phyloP scores from a whole-genome alignment of 1,140 invertebrate genomes.

The Neotoxoptera formosana region DNA sequence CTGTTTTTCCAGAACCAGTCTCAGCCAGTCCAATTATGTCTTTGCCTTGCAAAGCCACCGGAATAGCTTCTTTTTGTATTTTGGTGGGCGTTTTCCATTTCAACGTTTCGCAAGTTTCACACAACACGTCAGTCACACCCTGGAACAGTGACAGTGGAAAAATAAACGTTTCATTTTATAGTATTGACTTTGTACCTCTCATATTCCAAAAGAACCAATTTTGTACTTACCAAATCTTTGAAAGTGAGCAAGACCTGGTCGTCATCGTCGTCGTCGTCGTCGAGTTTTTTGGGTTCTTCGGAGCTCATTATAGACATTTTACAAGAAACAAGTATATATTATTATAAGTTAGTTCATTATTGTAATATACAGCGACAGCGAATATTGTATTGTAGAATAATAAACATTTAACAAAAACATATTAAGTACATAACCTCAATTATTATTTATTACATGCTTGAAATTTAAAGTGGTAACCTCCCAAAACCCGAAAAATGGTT shows the following conservation, averaged over 20 bases:
- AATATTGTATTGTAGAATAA: too few relatives aligned
- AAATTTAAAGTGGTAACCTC: too few relatives aligned
- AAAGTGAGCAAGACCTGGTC: neutral
- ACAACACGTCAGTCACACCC: constrained; percentile 92
- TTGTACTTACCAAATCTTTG: constrained; percentile 33
- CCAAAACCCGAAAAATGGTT: too few relatives aligned
- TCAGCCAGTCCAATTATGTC: constrained; percentile 97
- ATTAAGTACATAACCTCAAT: too few relatives aligned
- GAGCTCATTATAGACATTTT: neutral
- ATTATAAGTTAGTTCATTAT: too few relatives aligned
- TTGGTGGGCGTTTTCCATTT: constrained; percentile 95
- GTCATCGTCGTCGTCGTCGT: neutral
- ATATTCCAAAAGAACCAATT: neutral
- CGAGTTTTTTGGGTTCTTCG: neutral
- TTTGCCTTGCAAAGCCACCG: constrained; percentile 85
- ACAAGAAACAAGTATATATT: too few relatives aligned
- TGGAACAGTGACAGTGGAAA: constrained; percentile 63
- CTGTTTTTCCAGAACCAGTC: constrained; percentile 98
- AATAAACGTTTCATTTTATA: neutral
- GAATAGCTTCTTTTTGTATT: constrained; percentile 94
- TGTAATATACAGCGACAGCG: too few relatives aligned
- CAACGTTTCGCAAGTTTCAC: constrained; percentile 88
- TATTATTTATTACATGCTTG: too few relatives aligned
- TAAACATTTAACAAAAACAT: too few relatives aligned
- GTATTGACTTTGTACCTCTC: neutral